Base-by-base conservation (phyloP, 2,888 invertebrate genomes). In the Bhutanitis thaidina region DNA sequence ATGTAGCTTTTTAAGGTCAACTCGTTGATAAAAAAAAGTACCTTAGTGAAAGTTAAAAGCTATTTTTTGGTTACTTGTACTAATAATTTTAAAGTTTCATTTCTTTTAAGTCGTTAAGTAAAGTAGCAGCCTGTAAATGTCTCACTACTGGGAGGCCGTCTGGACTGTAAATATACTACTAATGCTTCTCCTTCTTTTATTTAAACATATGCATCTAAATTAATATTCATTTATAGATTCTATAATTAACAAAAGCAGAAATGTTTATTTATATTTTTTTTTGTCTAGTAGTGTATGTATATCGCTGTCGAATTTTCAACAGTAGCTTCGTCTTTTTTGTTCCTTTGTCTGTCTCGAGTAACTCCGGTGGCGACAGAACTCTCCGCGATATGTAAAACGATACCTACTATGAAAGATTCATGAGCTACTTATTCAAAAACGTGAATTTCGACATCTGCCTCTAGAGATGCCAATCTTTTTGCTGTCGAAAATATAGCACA, bases 1-100 rank as follows among this genome's bases (percentile, higher is more conserved):
- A 14, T 35, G 53, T 50, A 56, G 52, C 54, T 55, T 57, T 54
- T 45, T 50, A 50, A 52, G 52, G 46, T 44, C 20, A 30, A 30
- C 34, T 40, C 14, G 34, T 38, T 41, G 29, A 47, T 34, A 20
- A 20, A 20, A 20, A 20, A n/a, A n/a, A n/a, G n/a, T n/a, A 20
- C 20, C 20, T 5, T 2, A 20, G 5, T 20, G n/a, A n/a, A n/a
- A 20, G 20, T 3, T 20, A 3, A 3, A 20, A 20, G 20, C 5
- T 20, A 3, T 20, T 27, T 8, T 27, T 27, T 27, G 4, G 8
- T 7, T 4, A 27, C 1, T 27, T 27, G 27, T 20, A 20, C 20
- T n/a, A 20, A 20, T 20, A 3, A 20, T 20, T 20, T 20, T 20
- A 20, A 20, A n/a, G n/a, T 20, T 20, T 3, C 20, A 25, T 35